Conservation (phyloP, 1,140 invertebrate species). For the Octopus sinensis region DNA sequence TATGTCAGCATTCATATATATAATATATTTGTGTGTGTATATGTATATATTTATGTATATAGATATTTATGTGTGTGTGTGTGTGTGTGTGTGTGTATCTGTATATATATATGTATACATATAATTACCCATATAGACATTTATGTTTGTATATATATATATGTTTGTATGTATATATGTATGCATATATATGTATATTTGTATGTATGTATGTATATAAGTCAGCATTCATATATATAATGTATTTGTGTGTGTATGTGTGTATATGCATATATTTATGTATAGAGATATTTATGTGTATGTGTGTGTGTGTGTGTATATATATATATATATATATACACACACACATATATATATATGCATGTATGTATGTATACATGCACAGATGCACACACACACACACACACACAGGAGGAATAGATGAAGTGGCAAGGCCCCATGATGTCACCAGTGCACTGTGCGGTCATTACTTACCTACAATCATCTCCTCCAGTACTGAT, state of each 20-base stretch:
- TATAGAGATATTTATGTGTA: background rate
- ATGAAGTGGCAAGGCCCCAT: background rate
- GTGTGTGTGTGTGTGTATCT: background rate
- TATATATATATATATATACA: background rate
- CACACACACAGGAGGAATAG: background rate
- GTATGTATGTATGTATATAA: background rate
- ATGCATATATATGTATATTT: background rate
- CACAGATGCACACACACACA: background rate
- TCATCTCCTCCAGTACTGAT: slow-evolving; percentile 55
- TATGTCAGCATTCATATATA: background rate
- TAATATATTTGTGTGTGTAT: background rate
- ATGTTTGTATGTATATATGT: slow-evolving; percentile 4
- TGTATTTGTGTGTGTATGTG: background rate
- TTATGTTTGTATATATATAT: too few relatives aligned
- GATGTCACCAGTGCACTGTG: background rate
- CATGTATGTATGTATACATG: background rate
- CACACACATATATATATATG: background rate
- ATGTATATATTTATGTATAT: background rate
- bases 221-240: background rate
- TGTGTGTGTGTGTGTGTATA: background rate
- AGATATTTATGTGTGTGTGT: background rate
- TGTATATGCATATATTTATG: background rate
- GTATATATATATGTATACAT: background rate
- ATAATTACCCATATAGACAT: too few relatives aligned
- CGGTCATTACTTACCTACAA: slow-evolving; percentile 44